Evolutionary conservation across 37 sponge, comb jelly and placozoan genomes (phyloP), one percentile per base, ranked within the genome.

Genomic region (Oopsacas minuta): DNA sequence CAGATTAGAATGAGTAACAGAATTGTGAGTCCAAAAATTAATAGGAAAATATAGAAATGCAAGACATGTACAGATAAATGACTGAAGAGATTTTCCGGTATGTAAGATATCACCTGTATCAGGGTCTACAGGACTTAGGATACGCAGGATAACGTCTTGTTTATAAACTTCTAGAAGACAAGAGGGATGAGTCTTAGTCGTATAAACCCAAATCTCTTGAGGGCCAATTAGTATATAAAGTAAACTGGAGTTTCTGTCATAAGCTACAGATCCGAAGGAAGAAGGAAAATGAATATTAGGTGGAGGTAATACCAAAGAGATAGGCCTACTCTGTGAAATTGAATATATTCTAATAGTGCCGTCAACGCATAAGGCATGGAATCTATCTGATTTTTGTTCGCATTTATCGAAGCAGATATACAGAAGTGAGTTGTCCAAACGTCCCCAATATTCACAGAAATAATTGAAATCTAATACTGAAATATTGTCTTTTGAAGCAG

Each of bases 191-290:
- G 75, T 61, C 75, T 61, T 61, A 32, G 75, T n/a, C 7, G 75
- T 61, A 12, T 61, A 61, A 61, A 61, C 75, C 75, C 75, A 61
- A 32, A 61, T 61, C 28, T 61, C 75, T n/a, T 61, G 75, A 3
- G 75, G 75, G 28, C 28, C 75, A 32, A 61, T 10, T 25, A 61
- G 75, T 5, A 61, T 61, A n/a, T 20, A 61, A 3, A 61, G 30
- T 3, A 61, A n/a, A 12, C 28, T 61, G 5, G 75, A 61, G 22
- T 3, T 61, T 61, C 75, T 61, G 30, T 61, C 75, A 61, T 61
- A 61, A 61, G 75, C 75, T 32, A 61, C 75, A 5, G 75, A 61
- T 3, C 17, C 75, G 30, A 34, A 10, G 20, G 75, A 61, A 61
- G 20, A 25, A 61, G 75, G 75, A n/a, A 61, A 61, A 5, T 25